These are phyloP conservation scores for Diadumene lineata DNA, from an alignment of 92 coral and sea anemone genomes.

Conservation along the genomic window DNA sequence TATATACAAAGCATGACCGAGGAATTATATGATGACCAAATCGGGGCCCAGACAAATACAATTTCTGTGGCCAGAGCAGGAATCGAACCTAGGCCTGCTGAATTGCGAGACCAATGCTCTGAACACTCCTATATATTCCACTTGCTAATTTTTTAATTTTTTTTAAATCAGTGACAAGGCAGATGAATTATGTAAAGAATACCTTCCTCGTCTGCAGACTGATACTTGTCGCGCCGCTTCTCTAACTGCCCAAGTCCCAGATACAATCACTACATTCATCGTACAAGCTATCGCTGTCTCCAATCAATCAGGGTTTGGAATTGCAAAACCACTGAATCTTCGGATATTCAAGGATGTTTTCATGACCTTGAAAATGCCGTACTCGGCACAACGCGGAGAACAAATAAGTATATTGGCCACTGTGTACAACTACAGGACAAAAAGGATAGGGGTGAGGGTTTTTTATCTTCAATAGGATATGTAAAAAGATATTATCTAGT, in stretches of 20 bases:
- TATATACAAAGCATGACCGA: too few relatives aligned
- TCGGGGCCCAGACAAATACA: too few relatives aligned
- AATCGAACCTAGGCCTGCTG: too few relatives aligned
- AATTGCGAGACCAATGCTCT: too few relatives aligned
- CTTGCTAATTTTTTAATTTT: too few relatives aligned
- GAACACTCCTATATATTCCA: too few relatives aligned
- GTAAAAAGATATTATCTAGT: background rate
- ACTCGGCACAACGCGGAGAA: slow-evolving; percentile 92
- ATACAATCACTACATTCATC: slow-evolving; percentile 91
- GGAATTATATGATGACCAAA: too few relatives aligned
- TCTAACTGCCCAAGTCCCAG: slow-evolving; percentile 72
- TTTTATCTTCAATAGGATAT: too few relatives aligned
- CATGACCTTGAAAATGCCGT: slow-evolving; percentile 75
- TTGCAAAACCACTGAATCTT: slow-evolving; percentile 71
- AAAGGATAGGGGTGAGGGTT: background rate
- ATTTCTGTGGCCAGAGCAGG: too few relatives aligned
- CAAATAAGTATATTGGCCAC: slow-evolving; percentile 83
- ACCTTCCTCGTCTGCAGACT: background rate
- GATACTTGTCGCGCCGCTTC: slow-evolving; percentile 3
- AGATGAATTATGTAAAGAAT: slow-evolving; percentile 3
- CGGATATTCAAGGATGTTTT: slow-evolving; percentile 52
- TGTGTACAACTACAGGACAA: slow-evolving; percentile 60
- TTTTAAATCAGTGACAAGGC: too few relatives aligned
- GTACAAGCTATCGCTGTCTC: slow-evolving; percentile 94
- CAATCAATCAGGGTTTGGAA: slow-evolving; percentile 88